These are phyloP conservation scores for Dromius quadrimaculatus DNA, from an alignment of 2,888 invertebrate genomes.

Conservation along the genomic window DNA sequence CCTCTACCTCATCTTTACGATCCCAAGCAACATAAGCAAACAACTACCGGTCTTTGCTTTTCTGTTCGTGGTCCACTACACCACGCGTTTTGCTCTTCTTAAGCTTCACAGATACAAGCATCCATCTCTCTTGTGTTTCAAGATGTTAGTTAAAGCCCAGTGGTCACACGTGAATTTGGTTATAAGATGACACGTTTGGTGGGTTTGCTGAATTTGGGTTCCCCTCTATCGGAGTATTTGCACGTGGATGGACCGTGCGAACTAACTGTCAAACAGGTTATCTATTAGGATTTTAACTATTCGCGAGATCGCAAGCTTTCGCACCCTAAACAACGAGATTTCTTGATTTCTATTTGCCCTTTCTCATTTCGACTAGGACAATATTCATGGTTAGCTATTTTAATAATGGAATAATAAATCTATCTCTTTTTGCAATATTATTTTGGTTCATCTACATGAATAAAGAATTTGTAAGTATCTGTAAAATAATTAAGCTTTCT, in stretches of 20 bases:
- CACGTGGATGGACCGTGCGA: constrained; percentile 11
- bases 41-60: constrained; percentile 14
- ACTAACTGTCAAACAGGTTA: constrained; percentile 22
- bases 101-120: constrained; percentile 15
- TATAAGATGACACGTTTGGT: constrained; percentile 28
- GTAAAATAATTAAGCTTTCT: too few relatives aligned
- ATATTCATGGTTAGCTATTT: too few relatives aligned
- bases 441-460: too few relatives aligned
- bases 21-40: constrained; percentile 17
- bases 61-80: not conserved
- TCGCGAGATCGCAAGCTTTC: constrained; percentile 26
- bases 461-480: too few relatives aligned
- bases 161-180: constrained; percentile 20
- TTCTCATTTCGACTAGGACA: too few relatives aligned
- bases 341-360: too few relatives aligned
- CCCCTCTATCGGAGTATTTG: too few relatives aligned
- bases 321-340: too few relatives aligned
- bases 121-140: not conserved
- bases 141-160: not conserved
- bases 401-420: too few relatives aligned
- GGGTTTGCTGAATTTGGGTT: constrained; percentile 7
- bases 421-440: too few relatives aligned
- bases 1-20: too few relatives aligned
- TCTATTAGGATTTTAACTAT: constrained; percentile 2
- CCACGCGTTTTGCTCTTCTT: not conserved